phyloP scores from a whole-genome alignment of 2,888 invertebrate species.

The Chouioia cunea region DNA sequence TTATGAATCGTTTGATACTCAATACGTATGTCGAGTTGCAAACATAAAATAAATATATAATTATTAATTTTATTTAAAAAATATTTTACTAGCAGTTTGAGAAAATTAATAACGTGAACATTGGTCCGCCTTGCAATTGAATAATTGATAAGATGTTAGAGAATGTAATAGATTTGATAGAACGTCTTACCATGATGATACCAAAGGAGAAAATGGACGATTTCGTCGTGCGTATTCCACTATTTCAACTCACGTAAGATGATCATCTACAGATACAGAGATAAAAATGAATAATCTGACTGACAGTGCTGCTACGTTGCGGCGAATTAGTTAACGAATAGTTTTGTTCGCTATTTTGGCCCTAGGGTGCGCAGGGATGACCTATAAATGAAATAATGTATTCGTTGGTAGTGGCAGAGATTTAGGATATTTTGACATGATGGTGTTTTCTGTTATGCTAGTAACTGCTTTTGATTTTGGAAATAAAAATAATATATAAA shows the following conservation, averaged over 20 bases:
- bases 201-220: constrained; percentile 45
- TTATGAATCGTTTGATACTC: too few species aligned
- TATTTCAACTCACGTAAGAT: constrained; percentile 13
- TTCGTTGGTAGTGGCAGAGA: too few species aligned
- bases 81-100: constrained; percentile 18
- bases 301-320: too few species aligned
- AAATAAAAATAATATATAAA: too few species aligned
- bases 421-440: too few species aligned
- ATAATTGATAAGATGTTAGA: constrained; percentile 27
- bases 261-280: constrained; percentile 3
- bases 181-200: constrained; percentile 44
- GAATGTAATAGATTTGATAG: constrained; percentile 30
- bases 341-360: too few species aligned
- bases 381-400: too few species aligned
- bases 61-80: constrained; percentile 22
- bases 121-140: not conserved
- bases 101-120: not conserved
- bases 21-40: too few species aligned
- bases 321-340: too few species aligned
- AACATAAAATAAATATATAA: constrained; percentile 5
- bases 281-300: not conserved
- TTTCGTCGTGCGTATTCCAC: not conserved
- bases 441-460: not conserved
- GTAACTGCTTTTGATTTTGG: not conserved
- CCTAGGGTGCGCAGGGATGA: too few species aligned